Base-by-base conservation (phyloP, 1,140 invertebrate genomes). In the Brachionus paranguensis region DNA sequence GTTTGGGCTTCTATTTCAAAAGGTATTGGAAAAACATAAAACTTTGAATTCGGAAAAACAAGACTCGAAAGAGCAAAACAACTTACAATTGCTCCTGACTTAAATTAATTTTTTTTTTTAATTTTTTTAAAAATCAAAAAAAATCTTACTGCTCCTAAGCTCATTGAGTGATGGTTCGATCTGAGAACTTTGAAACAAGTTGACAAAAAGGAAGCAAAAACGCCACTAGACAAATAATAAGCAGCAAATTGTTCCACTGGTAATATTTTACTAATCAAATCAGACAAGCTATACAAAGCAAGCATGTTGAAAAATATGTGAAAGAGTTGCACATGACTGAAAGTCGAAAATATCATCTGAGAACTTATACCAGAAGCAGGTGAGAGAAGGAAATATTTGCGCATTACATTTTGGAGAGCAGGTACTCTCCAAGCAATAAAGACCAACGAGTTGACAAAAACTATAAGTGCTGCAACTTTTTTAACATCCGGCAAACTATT, bases 1-100 rank as follows among this genome's bases (percentile, higher is more conserved):
- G 53, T 81, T 20, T 60, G 64, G 7, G 78, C 78, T 68, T 81
- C 78, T 24, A 81, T 60, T 81, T 60, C 53, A 60, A 64, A 81
- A 3, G 78, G 78, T 17, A 81, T 81, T 5, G 78, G 78, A 64
- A 81, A 81, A 20, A 81, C 78, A 29, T 81, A 81, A 68, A 81
- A 81, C 20, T 68, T 81, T 41, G 53, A 68, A 64, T 68, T 17
- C 0, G 78, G 78, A 60, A 64, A 68, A 43, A 81, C 53, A 68
- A 81, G 64, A 27, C 78, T 81, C 20, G 64, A 60, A 3, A 81
- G 24, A 43, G 78, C 78, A 81, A 81, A 81, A 45, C 78, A 81
- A 20, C 53, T 68, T 7, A 81, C 64, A 20, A 81, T 68, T 24
- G 78, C 53, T 29, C 78, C 78, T 20, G 78, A 81, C 78, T 81